These are phyloP conservation scores for Lynx canadensis DNA, from an alignment of 2,113 vertebrate species.

Conservation along the genomic window DNA sequence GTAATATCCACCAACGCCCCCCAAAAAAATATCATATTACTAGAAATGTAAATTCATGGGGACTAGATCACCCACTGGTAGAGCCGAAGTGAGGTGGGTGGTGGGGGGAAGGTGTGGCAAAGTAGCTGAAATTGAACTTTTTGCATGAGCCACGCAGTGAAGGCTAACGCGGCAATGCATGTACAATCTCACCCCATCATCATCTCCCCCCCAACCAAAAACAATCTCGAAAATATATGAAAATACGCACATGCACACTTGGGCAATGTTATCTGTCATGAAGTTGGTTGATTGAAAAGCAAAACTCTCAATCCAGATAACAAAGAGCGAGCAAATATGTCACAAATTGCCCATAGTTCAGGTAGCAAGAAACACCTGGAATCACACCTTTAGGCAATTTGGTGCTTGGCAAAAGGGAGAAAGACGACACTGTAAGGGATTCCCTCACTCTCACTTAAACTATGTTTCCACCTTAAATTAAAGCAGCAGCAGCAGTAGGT, in stretches of 20 bases:
- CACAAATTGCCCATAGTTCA: background rate
- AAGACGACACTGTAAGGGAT: background rate
- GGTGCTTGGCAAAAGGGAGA: slow-evolving; percentile 19
- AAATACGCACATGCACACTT: background rate
- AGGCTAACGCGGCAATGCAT: background rate
- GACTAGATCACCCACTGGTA: slow-evolving; percentile 32
- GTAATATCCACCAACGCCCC: background rate
- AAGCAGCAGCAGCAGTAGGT: slow-evolving; percentile 86
- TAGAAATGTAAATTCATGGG: background rate
- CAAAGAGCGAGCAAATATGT: background rate
- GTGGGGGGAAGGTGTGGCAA: background rate
- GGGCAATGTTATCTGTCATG: background rate
- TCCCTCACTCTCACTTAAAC: slow-evolving; percentile 40
- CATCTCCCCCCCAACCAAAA: background rate
- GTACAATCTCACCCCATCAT: no score
- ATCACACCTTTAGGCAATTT: slow-evolving; percentile 1
- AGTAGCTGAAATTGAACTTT: slow-evolving; percentile 60
- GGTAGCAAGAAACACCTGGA: slow-evolving; percentile 52
- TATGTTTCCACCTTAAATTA: slow-evolving; percentile 91
- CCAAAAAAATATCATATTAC: slow-evolving; percentile 20
- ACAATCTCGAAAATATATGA: background rate
- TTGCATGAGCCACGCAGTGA: background rate
- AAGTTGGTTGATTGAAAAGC: slow-evolving; percentile 6
- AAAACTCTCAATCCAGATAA: background rate
- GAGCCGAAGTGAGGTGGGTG: background rate